Evolutionary conservation across 2,113 vertebrate genomes (phyloP).

Genomic region (Oreochromis tanganicae): DNA sequence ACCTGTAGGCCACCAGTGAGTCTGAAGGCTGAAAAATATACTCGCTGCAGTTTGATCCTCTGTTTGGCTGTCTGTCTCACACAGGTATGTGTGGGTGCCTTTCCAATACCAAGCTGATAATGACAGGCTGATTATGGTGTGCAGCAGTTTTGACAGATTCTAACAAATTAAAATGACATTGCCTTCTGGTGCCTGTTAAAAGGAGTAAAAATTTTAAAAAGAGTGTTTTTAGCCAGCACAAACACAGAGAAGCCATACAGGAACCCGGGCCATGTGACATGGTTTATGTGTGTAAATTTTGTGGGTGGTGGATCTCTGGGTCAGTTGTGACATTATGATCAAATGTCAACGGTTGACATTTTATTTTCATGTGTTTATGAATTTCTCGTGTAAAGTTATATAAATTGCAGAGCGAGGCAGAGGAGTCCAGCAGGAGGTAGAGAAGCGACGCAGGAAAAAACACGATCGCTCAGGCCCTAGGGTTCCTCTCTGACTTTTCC

Average conservation of each 20-base stretch:
- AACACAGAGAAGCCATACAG: neutral
- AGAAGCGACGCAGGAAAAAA: neutral
- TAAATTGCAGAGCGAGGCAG: neutral
- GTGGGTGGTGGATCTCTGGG: neutral
- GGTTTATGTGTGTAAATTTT: neutral
- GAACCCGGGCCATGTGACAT: neutral
- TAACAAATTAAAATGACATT: neutral
- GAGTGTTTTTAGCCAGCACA: neutral
- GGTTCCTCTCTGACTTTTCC: neutral
- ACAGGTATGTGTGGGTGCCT: neutral
- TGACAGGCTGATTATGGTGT: neutral
- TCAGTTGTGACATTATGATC: neutral
- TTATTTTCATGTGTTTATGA: neutral
- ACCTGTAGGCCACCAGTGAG: neutral
- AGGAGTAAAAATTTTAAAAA: rapidly evolving
- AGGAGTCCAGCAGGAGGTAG: neutral
- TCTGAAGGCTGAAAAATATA: neutral
- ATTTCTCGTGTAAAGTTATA: neutral
- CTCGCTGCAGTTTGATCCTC: neutral
- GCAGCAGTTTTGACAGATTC: neutral
- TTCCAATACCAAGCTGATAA: neutral
- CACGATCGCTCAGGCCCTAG: neutral
- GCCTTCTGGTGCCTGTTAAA: neutral
- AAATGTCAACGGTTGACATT: neutral
- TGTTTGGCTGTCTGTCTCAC: neutral